Percentiles rank a stretch among this genome's conserved stretches.
phyloP scores from a whole-genome alignment of 2,888 invertebrate species.

The Lydus trimaculatus region DNA sequence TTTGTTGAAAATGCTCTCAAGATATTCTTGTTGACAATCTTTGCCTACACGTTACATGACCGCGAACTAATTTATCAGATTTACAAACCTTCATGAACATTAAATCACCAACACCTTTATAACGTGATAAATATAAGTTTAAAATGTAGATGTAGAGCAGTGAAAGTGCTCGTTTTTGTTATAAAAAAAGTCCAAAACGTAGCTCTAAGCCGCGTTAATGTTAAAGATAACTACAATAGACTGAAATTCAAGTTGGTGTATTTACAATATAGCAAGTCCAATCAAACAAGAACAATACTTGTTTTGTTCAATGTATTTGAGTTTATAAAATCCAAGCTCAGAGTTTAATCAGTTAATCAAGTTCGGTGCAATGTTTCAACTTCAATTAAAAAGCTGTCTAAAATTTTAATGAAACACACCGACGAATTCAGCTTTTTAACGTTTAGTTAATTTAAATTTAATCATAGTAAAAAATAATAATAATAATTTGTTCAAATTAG shows the following conservation, averaged over 20 bases:
- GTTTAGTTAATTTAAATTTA: neutral
- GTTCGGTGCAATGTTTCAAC: neutral
- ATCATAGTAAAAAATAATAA: neutral
- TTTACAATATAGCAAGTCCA: no score
- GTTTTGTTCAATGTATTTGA: neutral
- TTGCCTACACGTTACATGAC: neutral
- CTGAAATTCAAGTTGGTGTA: no score
- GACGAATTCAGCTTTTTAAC: neutral
- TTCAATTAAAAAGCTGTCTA: slow-evolving; percentile 5
- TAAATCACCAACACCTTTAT: neutral
- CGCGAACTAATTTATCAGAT: slow-evolving; percentile 5
- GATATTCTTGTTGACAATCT: neutral
- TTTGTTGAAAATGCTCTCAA: neutral
- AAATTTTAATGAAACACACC: slow-evolving; percentile 1
- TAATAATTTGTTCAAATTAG: neutral
- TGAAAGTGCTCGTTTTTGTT: no score
- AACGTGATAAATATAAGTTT: neutral
- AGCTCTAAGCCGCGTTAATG: no score
- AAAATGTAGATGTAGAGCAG: no score
- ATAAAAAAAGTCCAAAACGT: no score
- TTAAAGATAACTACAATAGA: no score
- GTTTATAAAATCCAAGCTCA: neutral
- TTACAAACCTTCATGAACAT: neutral
- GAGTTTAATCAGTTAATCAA: neutral
- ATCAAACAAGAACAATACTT: neutral